Conservation (phyloP, 2,888 invertebrate genomes). For the Leptodirus hochenwartii region DNA sequence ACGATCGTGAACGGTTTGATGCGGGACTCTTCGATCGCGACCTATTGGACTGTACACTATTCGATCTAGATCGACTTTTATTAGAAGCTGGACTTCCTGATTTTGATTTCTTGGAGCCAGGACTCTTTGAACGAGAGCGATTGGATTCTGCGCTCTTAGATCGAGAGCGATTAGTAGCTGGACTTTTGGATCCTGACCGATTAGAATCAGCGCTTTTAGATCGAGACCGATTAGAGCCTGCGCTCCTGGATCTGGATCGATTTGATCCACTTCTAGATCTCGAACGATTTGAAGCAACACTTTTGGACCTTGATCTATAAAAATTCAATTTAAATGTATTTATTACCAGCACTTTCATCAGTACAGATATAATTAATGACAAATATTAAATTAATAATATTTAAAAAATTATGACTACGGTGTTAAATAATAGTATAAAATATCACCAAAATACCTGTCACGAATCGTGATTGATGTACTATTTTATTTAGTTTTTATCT, state of each 20-base stretch:
- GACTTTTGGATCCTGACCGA: slow-evolving; percentile 13
- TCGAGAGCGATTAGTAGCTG: slow-evolving; percentile 19
- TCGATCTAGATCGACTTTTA: slow-evolving; percentile 18
- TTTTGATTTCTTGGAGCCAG: slow-evolving; percentile 12
- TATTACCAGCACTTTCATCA: too few relatives aligned
- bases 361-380: too few relatives aligned
- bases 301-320: too few relatives aligned
- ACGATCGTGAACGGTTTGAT: slow-evolving; percentile 17
- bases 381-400: too few relatives aligned
- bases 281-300: slow-evolving; percentile 8
- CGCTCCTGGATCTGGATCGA: slow-evolving; percentile 14
- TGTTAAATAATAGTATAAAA: too few relatives aligned
- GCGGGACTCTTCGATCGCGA: slow-evolving; percentile 15
- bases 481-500: too few relatives aligned
- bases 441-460: too few relatives aligned
- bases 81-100: slow-evolving; percentile 13
- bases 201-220: slow-evolving; percentile 20
- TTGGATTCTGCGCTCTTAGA: slow-evolving; percentile 24
- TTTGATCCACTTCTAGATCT: slow-evolving; percentile 11
- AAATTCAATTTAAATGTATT: too few relatives aligned
- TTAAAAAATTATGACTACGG: too few relatives aligned
- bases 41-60: slow-evolving; percentile 18
- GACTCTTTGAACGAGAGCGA: slow-evolving; percentile 17
- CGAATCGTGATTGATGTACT: too few relatives aligned
- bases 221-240: slow-evolving; percentile 16